Evolutionary conservation across 2,113 vertebrate genomes (phyloP).

Genomic region (Sminthopsis crassicaudata): DNA sequence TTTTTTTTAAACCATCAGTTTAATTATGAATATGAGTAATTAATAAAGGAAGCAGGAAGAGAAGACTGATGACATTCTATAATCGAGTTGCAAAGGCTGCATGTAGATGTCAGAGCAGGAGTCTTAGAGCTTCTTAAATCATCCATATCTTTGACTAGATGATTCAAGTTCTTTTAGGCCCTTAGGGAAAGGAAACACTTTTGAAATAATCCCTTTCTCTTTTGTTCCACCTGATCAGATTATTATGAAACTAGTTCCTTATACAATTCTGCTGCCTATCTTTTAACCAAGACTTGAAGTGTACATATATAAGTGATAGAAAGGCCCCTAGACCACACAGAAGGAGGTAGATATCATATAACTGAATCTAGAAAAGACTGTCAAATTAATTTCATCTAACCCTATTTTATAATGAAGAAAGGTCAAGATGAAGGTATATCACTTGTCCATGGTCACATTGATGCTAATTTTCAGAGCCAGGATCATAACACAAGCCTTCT

Average conservation of each 20-base stretch:
- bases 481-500: not conserved
- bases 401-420: not conserved
- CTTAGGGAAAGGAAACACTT: conserved; percentile 30
- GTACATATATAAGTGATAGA: not conserved
- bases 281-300: not conserved
- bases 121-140: conserved; percentile 26
- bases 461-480: not conserved
- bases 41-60: conserved; percentile 52
- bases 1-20: conserved; percentile 63
- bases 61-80: conserved; percentile 55
- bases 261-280: not conserved
- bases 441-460: not conserved
- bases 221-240: not conserved
- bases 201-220: not conserved
- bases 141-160: conserved; percentile 22
- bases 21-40: conserved; percentile 74
- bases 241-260: not conserved
- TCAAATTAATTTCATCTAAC: not conserved
- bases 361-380: not conserved
- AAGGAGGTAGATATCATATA: not conserved
- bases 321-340: not conserved
- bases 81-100: conserved; percentile 17
- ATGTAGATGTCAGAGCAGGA: not conserved
- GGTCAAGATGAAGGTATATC: not conserved
- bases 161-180: not conserved